Conservation (phyloP, 2,797 vertebrate genomes). For the Myotis daubentonii region DNA sequence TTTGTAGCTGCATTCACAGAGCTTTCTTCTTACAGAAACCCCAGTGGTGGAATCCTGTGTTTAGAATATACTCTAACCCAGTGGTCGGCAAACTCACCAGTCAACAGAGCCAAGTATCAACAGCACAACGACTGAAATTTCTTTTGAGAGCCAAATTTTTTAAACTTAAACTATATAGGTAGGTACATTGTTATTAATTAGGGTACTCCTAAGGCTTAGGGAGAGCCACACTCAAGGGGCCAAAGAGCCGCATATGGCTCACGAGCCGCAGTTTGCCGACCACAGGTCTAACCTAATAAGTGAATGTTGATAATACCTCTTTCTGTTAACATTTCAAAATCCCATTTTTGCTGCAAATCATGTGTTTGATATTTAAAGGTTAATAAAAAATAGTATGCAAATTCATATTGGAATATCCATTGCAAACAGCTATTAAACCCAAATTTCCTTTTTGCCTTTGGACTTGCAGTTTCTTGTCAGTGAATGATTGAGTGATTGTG, state of each 20-base stretch:
- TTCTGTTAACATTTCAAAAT: slow-evolving; percentile 62
- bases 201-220: too few species aligned
- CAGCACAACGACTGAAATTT: too few species aligned
- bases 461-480: background rate
- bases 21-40: slow-evolving; percentile 5
- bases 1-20: background rate
- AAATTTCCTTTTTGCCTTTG: slow-evolving; percentile 53
- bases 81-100: too few species aligned
- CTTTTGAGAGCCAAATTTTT: too few species aligned
- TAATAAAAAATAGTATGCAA: slow-evolving; percentile 55
- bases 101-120: too few species aligned
- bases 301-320: slow-evolving; percentile 46
- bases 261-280: too few species aligned
- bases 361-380: slow-evolving; percentile 64
- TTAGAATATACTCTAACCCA: slow-evolving; percentile 48
- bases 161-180: too few species aligned
- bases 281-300: slow-evolving; percentile 20
- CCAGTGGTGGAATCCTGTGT: slow-evolving; percentile 5
- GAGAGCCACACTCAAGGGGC: too few species aligned
- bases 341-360: slow-evolving; percentile 9
- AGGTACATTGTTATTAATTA: too few species aligned
- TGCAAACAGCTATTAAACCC: slow-evolving; percentile 32
- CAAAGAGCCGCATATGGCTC: too few species aligned
- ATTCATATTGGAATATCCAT: slow-evolving; percentile 5
- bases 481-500: background rate